phyloP scores from a whole-genome alignment of 2,113 vertebrate species.

The Theropithecus gelada region DNA sequence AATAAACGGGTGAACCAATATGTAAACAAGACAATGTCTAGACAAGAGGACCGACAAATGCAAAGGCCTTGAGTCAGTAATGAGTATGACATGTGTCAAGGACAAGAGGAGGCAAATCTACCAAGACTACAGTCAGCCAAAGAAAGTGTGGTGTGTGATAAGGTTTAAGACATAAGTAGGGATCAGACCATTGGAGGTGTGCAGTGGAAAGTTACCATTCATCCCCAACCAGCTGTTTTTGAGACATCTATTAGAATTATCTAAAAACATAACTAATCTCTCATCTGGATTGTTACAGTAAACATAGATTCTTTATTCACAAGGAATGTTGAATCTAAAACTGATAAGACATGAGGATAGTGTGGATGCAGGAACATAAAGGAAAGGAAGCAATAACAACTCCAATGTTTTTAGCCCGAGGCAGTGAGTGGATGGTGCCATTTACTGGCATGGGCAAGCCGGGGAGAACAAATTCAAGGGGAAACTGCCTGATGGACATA shows the following conservation, averaged over 20 bases:
- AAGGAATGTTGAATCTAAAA: background rate
- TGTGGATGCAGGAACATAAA: background rate
- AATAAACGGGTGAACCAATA: slow-evolving; percentile 2
- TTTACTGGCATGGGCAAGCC: background rate
- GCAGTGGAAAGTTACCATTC: background rate
- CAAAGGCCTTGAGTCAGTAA: background rate
- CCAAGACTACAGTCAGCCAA: background rate
- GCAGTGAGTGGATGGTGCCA: background rate
- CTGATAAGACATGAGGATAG: background rate
- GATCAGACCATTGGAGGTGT: background rate
- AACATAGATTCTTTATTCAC: background rate
- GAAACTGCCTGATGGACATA: background rate
- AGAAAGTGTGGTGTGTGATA: background rate
- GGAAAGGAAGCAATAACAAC: background rate
- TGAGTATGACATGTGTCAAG: background rate
- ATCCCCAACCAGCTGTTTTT: background rate
- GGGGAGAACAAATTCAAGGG: background rate
- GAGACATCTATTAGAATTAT: background rate
- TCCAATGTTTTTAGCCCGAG: background rate
- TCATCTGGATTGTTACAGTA: background rate
- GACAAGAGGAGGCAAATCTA: background rate
- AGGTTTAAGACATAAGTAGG: background rate
- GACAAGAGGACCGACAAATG: background rate
- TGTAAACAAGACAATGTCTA: slow-evolving; percentile 35
- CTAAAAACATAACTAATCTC: background rate